Evolutionary conservation across 2,113 vertebrate genomes (phyloP), one percentile per base, ranked within the genome.

Genomic region (Emberiza fucata): DNA sequence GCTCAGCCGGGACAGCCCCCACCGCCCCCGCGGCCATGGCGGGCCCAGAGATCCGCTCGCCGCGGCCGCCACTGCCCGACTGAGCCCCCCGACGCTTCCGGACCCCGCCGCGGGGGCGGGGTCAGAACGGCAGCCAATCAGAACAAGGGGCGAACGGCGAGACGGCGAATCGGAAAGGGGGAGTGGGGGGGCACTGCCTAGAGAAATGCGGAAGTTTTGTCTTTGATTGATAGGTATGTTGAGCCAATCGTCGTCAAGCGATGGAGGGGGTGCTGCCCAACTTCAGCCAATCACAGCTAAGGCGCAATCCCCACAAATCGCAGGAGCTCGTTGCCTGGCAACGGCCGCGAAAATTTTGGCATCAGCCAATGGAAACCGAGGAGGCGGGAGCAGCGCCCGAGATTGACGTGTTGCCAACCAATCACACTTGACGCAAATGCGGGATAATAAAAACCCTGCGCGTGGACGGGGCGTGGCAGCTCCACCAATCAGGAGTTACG

Each of bases 1-100:
- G 97, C 97, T 61, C 27, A 3, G 75, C 33, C 48, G 39, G 11
- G 71, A 57, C 44, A 18, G 69, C 5, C 86, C 84, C 98, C 95
- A 98, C 82, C 3, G 63, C 97, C 57, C 70, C 98, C 95, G 98
- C 94, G 6, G 80, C 97, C 69, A 97, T 95, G 25, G 56, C 45
- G 7, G 6, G 7, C 3, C 60, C 8, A 3, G 11, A 86, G 83
- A 81, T 95, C 76, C 73, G 63, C 70, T 69, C 80, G 5, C n/a
- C 17, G 35, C 70, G 45, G 81, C 33, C n/a, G 86, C 94, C 94
- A 71, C 86, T 54, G 60, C 81, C 76, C 77, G 72, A 98, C 96
- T 97, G 96, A 95, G 86, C 39, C 23, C 44, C 35, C 16, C n/a
- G 64, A 28, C 25, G 45, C 83, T 69, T 94, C 93, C 94, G 59